phyloP scores from a whole-genome alignment of 1,140 invertebrate genomes.

The Whitmania pigra region DNA sequence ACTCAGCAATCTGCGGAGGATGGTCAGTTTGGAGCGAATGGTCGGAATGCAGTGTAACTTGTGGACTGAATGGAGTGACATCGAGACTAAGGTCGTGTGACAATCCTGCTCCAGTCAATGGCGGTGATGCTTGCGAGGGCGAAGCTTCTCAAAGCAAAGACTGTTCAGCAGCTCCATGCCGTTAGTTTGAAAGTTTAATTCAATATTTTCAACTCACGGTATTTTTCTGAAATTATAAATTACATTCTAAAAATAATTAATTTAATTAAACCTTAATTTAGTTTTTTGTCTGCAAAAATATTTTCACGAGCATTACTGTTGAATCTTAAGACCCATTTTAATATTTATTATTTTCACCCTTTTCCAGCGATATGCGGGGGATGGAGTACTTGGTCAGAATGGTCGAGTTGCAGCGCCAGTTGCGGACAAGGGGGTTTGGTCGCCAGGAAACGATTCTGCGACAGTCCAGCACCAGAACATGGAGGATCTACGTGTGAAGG shows the following conservation, averaged over 20 bases:
- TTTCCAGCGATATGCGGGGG: constrained; percentile 23
- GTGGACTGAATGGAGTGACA: neutral
- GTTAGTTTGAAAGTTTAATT: neutral
- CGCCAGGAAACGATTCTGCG: constrained; percentile 21
- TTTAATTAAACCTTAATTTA: no score
- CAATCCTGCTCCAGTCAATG: constrained; percentile 16
- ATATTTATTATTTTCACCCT: constrained; percentile 12
- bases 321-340: neutral
- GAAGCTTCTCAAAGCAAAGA: neutral
- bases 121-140: constrained; percentile 13
- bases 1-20: neutral
- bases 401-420: constrained; percentile 23
- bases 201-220: no score
- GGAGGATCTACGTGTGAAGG: constrained; percentile 50
- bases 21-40: constrained; percentile 12
- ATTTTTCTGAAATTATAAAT: no score
- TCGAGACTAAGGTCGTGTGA: constrained; percentile 11
- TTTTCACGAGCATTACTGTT: no score
- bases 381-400: constrained; percentile 27
- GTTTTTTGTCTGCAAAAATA: no score
- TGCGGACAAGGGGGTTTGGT: constrained; percentile 34
- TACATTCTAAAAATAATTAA: no score
- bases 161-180: constrained; percentile 12
- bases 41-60: constrained; percentile 3
- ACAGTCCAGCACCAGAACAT: constrained; percentile 50